These are phyloP conservation scores for Amphibalanus amphitrite DNA, from an alignment of 1,140 invertebrate species.

Conservation along the genomic window DNA sequence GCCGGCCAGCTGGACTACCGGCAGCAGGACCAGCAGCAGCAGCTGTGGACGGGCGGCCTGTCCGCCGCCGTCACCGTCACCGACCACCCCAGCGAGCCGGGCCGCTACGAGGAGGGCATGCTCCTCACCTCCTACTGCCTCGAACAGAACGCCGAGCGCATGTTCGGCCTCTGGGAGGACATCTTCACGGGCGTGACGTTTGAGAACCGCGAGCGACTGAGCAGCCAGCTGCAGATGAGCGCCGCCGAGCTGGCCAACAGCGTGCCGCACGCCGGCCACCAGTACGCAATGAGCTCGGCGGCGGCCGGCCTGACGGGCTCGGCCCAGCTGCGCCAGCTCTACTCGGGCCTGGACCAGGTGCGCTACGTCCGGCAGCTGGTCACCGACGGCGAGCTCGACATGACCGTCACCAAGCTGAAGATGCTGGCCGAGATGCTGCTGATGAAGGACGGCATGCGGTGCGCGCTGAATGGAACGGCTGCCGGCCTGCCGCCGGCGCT, in stretches of 20 bases:
- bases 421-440: conserved; percentile 27
- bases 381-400: conserved; percentile 40
- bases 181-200: conserved; percentile 52
- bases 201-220: conserved; percentile 50
- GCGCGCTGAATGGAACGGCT: conserved; percentile 27
- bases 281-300: conserved; percentile 66
- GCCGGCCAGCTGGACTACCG: background rate
- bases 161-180: conserved; percentile 65
- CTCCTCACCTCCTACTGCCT: conserved; percentile 62
- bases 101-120: conserved; percentile 44
- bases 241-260: conserved; percentile 58
- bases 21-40: background rate
- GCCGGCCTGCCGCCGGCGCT: conserved; percentile 24
- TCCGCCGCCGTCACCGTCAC: background rate
- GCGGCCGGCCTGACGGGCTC: conserved; percentile 48
- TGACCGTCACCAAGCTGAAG: conserved; percentile 43
- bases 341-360: conserved; percentile 60
- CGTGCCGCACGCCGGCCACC: conserved; percentile 63
- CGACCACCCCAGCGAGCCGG: conserved; percentile 11
- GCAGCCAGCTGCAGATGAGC: conserved; percentile 58
- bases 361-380: conserved; percentile 56
- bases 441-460: conserved; percentile 19
- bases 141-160: conserved; percentile 56
- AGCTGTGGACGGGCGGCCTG: background rate
- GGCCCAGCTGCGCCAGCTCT: conserved; percentile 42